Evolutionary conservation across 2,797 vertebrate genomes (phyloP).

Genomic region (Champsocephalus gunnari): DNA sequence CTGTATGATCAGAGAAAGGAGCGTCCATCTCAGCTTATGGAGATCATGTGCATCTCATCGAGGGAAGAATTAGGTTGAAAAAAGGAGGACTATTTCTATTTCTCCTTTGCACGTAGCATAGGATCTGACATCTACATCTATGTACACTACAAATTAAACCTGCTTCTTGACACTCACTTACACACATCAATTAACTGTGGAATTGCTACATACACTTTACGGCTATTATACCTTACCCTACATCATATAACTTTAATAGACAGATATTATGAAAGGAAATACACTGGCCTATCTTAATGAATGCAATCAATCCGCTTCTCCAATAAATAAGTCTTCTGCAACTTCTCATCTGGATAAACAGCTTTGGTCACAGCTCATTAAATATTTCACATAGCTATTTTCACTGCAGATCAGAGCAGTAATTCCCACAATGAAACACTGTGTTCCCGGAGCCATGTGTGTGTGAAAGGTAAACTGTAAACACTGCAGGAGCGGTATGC

Average conservation of each 20-base stretch:
- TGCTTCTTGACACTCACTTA: background rate
- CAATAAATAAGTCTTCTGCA: background rate
- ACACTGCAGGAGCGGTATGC: slow-evolving; percentile 78
- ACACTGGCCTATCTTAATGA: background rate
- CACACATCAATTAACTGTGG: slow-evolving; percentile 6
- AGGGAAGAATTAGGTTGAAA: slow-evolving; percentile 56
- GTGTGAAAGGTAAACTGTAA: slow-evolving; percentile 82
- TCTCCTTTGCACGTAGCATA: slow-evolving; percentile 16
- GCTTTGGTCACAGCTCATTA: slow-evolving; percentile 24
- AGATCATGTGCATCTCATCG: slow-evolving; percentile 77
- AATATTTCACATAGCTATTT: slow-evolving; percentile 48
- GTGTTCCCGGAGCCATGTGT: slow-evolving; percentile 51
- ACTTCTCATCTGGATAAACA: slow-evolving; percentile 13
- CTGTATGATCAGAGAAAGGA: slow-evolving; percentile 49
- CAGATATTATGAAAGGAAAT: background rate
- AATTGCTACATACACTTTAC: background rate
- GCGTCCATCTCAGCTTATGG: slow-evolving; percentile 57
- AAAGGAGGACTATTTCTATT: slow-evolving; percentile 27
- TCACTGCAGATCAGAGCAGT: slow-evolving; percentile 44
- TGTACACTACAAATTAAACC: background rate
- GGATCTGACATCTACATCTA: background rate
- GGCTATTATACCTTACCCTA: background rate
- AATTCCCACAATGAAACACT: slow-evolving; percentile 60
- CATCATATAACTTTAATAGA: background rate
- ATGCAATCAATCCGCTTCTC: background rate